A percentile compares a stretch with the other conserved stretches of the same genome.
Conservation (phyloP, 2,113 vertebrate species). For the Campylorhamphus procurvoides region DNA sequence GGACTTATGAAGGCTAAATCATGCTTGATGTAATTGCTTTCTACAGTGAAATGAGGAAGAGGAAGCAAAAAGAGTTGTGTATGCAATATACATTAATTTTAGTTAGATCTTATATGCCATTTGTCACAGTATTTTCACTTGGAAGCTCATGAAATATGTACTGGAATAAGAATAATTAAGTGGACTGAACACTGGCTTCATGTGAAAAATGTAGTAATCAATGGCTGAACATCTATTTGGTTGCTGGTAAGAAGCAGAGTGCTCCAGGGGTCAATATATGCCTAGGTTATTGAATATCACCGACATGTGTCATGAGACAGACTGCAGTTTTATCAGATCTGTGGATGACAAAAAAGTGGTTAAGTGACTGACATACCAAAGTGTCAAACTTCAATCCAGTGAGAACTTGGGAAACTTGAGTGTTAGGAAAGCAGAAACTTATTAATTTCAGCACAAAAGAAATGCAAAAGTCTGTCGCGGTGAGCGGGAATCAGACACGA, state of each 20-base stretch:
- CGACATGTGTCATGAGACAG: background rate
- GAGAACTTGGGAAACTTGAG: background rate
- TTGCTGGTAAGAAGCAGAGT: background rate
- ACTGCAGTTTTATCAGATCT: background rate
- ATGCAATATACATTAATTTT: conserved; percentile 8
- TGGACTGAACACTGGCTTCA: background rate
- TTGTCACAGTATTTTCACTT: conserved; percentile 19
- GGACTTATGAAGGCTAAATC: conserved; percentile 15
- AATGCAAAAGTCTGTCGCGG: background rate
- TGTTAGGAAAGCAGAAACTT: background rate
- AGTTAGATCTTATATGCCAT: conserved; percentile 12
- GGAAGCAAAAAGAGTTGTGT: background rate
- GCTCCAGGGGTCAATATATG: background rate
- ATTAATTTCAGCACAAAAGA: background rate
- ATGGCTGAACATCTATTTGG: background rate
- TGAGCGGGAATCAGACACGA: too few species aligned
- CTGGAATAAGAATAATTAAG: background rate
- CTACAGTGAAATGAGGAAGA: background rate
- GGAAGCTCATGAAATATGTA: background rate
- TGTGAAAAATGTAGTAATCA: background rate
- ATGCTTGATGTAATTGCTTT: background rate
- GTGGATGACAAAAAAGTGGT: background rate
- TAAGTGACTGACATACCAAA: background rate
- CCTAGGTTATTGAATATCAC: background rate
- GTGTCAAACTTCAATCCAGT: background rate